phyloP scores from a whole-genome alignment of 2,888 invertebrate genomes.

The Oscheius sp. region DNA sequence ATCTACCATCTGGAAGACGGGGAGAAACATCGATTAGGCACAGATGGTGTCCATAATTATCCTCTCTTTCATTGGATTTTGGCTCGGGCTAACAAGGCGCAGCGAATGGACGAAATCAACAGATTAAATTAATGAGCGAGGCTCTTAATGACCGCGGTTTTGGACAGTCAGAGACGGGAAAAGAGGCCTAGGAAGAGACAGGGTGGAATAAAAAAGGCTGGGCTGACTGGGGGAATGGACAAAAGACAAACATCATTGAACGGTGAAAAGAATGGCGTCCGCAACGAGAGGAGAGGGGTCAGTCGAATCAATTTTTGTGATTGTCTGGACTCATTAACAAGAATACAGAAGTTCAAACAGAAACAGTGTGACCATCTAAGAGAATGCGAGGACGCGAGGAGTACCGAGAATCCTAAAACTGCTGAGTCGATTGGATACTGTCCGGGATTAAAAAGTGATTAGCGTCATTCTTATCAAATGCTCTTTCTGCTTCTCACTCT shows the following conservation, averaged over 20 bases:
- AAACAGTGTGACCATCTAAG: no score
- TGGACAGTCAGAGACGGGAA: background rate
- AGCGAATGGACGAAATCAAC: constrained; percentile 19
- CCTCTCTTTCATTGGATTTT: constrained; percentile 4
- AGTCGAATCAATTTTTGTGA: no score
- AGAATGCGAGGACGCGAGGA: no score
- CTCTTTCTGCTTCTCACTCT: no score
- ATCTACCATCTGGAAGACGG: constrained; percentile 20
- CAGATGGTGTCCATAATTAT: constrained; percentile 30
- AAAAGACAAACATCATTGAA: constrained; percentile 24
- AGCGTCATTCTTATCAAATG: no score
- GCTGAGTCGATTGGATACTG: no score
- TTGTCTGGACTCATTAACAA: no score
- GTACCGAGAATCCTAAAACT: no score
- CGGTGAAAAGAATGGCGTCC: background rate
- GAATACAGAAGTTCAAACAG: no score
- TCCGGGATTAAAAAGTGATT: no score
- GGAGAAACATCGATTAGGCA: constrained; percentile 2
- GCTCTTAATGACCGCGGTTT: background rate
- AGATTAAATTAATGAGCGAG: constrained; percentile 21
- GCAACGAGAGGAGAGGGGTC: no score
- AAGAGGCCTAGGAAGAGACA: background rate
- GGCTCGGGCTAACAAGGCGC: constrained; percentile 8
- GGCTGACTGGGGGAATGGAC: background rate
- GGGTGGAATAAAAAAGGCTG: constrained; percentile 10